Evolutionary conservation across 2,113 vertebrate genomes (phyloP).

Genomic region (Benitochromis conjunctus): DNA sequence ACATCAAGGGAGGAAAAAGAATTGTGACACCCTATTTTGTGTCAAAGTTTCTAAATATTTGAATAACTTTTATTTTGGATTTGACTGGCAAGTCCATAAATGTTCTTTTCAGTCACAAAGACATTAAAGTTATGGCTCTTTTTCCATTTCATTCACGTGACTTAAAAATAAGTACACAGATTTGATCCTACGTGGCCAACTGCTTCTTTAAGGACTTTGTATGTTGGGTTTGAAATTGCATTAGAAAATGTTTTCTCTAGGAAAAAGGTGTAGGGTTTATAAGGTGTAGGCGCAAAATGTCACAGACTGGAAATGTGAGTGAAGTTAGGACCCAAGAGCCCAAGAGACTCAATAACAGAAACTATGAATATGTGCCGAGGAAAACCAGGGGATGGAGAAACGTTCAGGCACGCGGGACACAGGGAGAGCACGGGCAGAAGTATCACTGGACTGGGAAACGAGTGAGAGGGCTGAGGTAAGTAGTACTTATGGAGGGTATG

Average conservation of each 20-base stretch:
- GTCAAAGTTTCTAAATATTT: background rate
- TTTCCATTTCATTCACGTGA: background rate
- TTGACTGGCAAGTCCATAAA: background rate
- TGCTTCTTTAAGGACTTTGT: background rate
- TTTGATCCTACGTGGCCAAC: background rate
- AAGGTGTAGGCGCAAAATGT: background rate
- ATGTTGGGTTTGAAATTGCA: background rate
- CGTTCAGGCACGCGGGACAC: background rate
- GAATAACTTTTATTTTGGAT: background rate
- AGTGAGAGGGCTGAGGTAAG: no score
- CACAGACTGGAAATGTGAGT: background rate
- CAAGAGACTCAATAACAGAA: background rate
- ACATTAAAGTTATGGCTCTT: background rate
- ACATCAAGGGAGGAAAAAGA: background rate
- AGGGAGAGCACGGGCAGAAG: background rate
- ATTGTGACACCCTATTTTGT: background rate
- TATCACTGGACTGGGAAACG: background rate
- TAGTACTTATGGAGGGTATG: no score
- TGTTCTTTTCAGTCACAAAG: background rate
- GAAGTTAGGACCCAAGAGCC: background rate
- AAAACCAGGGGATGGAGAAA: background rate
- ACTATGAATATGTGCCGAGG: no score
- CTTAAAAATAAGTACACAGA: background rate
- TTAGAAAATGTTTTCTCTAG: background rate
- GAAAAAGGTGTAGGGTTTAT: background rate